Evolutionary conservation across 2,888 invertebrate genomes (phyloP).

Genomic region (Megamerina dolium): DNA sequence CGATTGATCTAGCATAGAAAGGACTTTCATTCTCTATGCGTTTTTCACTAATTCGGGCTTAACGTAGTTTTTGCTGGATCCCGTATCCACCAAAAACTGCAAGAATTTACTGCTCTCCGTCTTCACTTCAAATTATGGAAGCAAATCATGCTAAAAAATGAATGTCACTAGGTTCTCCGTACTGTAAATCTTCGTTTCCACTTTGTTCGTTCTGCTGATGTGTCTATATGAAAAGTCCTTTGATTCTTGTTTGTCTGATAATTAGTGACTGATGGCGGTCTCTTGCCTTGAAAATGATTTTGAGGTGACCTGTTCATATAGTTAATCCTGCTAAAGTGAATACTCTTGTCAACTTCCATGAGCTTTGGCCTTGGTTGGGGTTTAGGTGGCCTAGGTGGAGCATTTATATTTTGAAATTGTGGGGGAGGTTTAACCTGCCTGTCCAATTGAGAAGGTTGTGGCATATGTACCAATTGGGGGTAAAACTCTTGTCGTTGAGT

Average conservation of each 20-base stretch:
- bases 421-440: constrained; percentile 1
- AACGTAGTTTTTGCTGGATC: constrained; percentile 7
- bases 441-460: constrained; percentile 6
- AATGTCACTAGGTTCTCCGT: constrained; percentile 5
- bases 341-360: constrained; percentile 8
- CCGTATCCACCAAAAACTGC: no score
- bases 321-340: constrained; percentile 8
- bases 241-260: constrained; percentile 4
- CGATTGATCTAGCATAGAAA: constrained; percentile 11
- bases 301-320: constrained; percentile 11
- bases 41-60: constrained; percentile 10
- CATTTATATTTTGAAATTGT: neutral
- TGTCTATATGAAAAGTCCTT: constrained; percentile 11
- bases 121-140: constrained; percentile 10
- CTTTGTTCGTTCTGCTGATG: neutral
- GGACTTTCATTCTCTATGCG: constrained; percentile 8
- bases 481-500: constrained; percentile 7
- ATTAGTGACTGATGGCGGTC: constrained; percentile 1
- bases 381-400: constrained; percentile 7
- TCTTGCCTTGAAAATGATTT: constrained; percentile 3
- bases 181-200: constrained; percentile 1
- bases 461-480: constrained; percentile 11
- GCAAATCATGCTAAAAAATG: no score
- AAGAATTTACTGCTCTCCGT: constrained; percentile 7
- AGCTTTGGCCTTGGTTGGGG: constrained; percentile 9